Base-by-base conservation (phyloP, 2,113 vertebrate species). In the Etia nguti region DNA sequence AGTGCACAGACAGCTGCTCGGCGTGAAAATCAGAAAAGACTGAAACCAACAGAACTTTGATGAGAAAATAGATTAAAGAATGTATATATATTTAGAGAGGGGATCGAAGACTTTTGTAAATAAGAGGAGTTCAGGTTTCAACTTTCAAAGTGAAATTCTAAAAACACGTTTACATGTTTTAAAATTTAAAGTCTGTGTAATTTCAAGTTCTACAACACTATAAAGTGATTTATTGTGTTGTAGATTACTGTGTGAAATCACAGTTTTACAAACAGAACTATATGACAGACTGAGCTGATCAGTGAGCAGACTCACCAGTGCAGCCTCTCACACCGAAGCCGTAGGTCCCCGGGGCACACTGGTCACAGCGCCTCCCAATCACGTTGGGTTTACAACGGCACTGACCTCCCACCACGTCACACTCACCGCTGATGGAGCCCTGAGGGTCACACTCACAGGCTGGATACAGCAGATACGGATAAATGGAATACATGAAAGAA, bases 361-460 rank as follows among this genome's bases (percentile, higher is more conserved):
- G 96, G 92, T 98, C 94, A 1, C 97, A 98, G 62, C 91, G 96
- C 2, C 81, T 96, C 54, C 97, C 97, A 3, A 96, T 93, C 81
- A 98, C 94, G 0, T 98, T 96, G 43, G 96, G 92, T 90, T 96
- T 97, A 92, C 97, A 98, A 12, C 85, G 95, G 7, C 97, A 98
- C 89, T 97, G 97, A n/a, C 97, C 97, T 3, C 97, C 97, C 3
- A 98, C 95, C 18, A 68, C 94, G 8, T 96, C 87, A 86, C 97
- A 98, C 83, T 97, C 96, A 0, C 96, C 95, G 83, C 95, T 98
- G 91, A 96, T 92, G 29, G 97, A 98, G 52, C 97, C 97, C 92
- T 98, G 97, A 0, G 94, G 97, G 90, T 97, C 95, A 70, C 97
- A 98, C 82, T 97, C 94, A 91, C 97, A 98, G 31, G 96, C 97